Evolutionary conservation across 64 coral and sea anemone genomes (phyloP), one percentile per base, ranked within the genome.

Genomic region (Dendrophyllia cribrosa): DNA sequence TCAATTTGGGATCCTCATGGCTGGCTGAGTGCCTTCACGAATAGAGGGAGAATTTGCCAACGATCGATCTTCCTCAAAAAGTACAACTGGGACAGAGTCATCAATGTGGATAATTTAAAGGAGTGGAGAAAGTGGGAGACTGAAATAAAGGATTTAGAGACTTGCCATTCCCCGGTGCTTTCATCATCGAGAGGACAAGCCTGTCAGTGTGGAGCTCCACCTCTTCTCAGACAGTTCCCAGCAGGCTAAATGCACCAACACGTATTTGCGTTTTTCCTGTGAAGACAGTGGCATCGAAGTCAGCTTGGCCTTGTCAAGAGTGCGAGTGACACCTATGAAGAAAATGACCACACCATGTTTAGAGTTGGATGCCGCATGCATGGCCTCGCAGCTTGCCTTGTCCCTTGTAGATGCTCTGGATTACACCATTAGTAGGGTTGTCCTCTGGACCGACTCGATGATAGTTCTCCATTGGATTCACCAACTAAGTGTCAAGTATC

Each of bases 361-460:
- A 56, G 92, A 77, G 64, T 68, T 89, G 21, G 58, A 69, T 46
- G 91, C 56, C 16, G 59, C 60, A 26, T 43, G 19, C 25, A 78
- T 87, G 34, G 47, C 78, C 4, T 44, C 83, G 15, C 43, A 62
- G 78, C 71, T 93, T 43, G 72, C 72, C 49, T 51, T n/a, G 7
- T 67, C 80, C 12, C 51, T 69, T 64, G 17, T 34, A 47, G 67
- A 79, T 69, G 70, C 82, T 16, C 24, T 68, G 74, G 12, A 56
- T 16, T 51, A 64, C 22, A 14, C n/a, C n/a, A 73, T 58, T 64
- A n/a, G 9, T 34, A 56, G 72, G 66, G 66, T 76, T 51, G 21
- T 70, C 7, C 81, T 87, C n/a, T 88, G 91, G 91, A 51, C 61
- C 4, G 85, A 93, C 63, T 94, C 92, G 1, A 88, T 80, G 16